Evolutionary conservation across 2,797 vertebrate genomes (phyloP).

Genomic region (Sphenopsis melanotis): DNA sequence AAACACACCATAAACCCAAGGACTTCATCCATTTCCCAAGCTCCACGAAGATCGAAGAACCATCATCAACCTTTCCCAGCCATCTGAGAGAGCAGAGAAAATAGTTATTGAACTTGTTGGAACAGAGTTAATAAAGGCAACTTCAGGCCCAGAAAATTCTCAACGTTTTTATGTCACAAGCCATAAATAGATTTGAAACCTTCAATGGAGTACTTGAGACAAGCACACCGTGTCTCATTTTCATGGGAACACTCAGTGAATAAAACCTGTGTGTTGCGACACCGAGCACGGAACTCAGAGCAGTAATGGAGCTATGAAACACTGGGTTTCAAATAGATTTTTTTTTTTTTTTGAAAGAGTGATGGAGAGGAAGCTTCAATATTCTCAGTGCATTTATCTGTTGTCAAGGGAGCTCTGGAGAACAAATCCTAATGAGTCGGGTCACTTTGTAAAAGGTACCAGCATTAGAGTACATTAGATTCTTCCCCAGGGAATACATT

Average conservation of each 20-base stretch:
- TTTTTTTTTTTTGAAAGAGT: neutral
- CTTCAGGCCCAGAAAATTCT: neutral
- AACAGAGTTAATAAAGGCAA: neutral
- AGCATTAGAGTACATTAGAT: conserved; percentile 53
- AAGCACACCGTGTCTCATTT: neutral
- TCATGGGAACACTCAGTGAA: neutral
- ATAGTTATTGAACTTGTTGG: neutral
- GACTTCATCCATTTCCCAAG: neutral
- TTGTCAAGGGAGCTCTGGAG: conserved; percentile 31
- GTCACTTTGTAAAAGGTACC: conserved; percentile 58
- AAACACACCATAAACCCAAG: neutral
- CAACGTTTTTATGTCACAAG: neutral
- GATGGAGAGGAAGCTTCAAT: conserved; percentile 36
- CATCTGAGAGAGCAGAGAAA: neutral
- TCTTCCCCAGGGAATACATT: conserved; percentile 43
- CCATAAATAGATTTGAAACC: neutral
- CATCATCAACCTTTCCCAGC: neutral
- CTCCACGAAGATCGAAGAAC: neutral
- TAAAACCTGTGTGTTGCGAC: neutral
- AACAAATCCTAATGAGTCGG: conserved; percentile 52
- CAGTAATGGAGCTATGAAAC: neutral
- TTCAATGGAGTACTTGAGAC: neutral
- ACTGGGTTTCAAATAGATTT: conserved; percentile 28
- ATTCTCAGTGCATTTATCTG: conserved; percentile 42
- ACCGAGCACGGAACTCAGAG: neutral